A percentile compares a stretch with the other conserved stretches of the same genome.
Conservation (phyloP, 2,797 vertebrate genomes). For the Pantherophis vulpinus region DNA sequence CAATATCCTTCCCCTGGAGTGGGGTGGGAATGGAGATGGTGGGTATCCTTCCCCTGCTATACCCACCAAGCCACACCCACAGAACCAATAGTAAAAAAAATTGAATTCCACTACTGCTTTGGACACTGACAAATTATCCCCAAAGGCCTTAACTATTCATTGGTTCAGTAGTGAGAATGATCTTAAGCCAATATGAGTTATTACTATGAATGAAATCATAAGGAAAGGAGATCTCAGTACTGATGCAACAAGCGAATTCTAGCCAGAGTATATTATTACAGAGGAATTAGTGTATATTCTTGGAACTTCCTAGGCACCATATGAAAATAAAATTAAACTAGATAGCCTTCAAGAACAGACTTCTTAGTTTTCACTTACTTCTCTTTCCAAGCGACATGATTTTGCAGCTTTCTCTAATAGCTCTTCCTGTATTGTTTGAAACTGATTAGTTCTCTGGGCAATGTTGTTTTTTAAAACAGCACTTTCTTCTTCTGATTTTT, state of each 20-base stretch:
- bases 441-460: conserved; percentile 84
- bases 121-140: neutral
- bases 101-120: too few species aligned
- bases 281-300: neutral
- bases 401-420: conserved; percentile 82
- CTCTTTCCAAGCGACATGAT: conserved; percentile 76
- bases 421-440: conserved; percentile 85
- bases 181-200: neutral
- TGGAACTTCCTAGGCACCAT: neutral
- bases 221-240: neutral
- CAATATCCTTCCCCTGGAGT: too few species aligned
- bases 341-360: neutral
- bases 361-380: conserved; percentile 71
- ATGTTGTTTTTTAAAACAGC: conserved; percentile 82
- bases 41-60: too few species aligned
- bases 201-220: neutral
- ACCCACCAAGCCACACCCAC: too few species aligned
- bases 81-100: too few species aligned
- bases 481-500: conserved; percentile 79
- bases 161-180: neutral
- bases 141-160: neutral
- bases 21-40: too few species aligned
- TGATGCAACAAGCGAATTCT: neutral
- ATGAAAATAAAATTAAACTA: neutral
- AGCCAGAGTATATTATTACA: neutral